Evolutionary conservation across 1,140 invertebrate genomes (phyloP), one percentile per base, ranked within the genome.

Genomic region (Ephestia elutella): DNA sequence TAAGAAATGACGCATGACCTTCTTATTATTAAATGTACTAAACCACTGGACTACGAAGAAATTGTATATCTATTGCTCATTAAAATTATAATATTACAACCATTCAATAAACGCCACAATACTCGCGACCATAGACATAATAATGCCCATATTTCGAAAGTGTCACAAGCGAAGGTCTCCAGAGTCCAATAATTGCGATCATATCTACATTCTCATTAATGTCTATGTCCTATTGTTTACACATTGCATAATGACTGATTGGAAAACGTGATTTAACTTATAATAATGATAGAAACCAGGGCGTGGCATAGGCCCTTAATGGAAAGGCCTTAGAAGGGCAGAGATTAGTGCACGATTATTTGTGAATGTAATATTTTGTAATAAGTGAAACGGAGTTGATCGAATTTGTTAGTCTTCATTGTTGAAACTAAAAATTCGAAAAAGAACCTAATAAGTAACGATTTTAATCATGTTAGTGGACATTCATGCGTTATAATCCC

Each of bases 181-280:
- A 8, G 13, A 17, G 38, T 15, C 38, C 13, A 44, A 44, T 44
- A 44, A 44, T 44, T 44, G 38, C n/a, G 38, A 44, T 44, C n/a
- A 17, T 44, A 44, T 44, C 38, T 3, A 17, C 10, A 15, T 44
- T 17, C 38, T 44, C 38, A 44, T 44, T 44, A 44, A 44, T 44
- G 38, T 44, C 38, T 44, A 44, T 44, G 38, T 15, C 38, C 38
- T 44, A 44, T 44, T 44, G 38, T 44, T 44, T 44, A 44, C 38
- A 44, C 38, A 44, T 44, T 44, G 38, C 38, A 44, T 44, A 44
- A 44, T 44, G 38, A 44, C 38, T 44, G 38, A 44, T 44, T 44
- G 38, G 38, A 44, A 44, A 44, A 44, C n/a, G 38, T 44, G 38
- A 44, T 44, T 44, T 44, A 44, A 44, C 38, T 5, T 44, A 32